Evolutionary conservation across 2,888 invertebrate species (phyloP), one percentile per base, ranked within the genome.

Genomic region (Odiellus spinosus): DNA sequence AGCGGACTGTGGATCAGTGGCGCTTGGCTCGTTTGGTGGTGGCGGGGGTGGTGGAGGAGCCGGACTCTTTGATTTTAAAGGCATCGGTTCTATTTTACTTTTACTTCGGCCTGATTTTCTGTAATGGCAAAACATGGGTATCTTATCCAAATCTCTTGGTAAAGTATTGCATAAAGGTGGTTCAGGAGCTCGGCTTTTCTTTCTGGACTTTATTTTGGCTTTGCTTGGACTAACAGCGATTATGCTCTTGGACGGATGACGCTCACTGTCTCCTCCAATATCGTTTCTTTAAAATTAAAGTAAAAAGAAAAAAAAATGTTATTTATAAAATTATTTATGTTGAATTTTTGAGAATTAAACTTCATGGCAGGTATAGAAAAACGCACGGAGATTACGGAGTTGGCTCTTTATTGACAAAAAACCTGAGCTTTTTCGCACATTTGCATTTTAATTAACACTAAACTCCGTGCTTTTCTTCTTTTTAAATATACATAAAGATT

Each of bases 121-220:
- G 26, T 42, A 39, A 4, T 44, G 40, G n/a, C 36, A 44, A 35
- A 26, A 20, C 11, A 26, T 18, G 6, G 44, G 45, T 3, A 34
- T 10, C 26, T 44, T 42, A 21, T 39, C 35, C 20, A 48, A 19
- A n/a, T 43, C 35, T 42, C 51, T 44, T 2, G 51, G 51, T 18
- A 51, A 34, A 2, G 51, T 49, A 17, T 47, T 60, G 41, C 58
- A 58, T 42, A 58, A 71, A 15, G 74, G 74, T 46, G 80, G 79
- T 49, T 76, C 73, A 15, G 81, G 81, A 2, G 83, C 83, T 69
- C 77, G 75, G 62, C 82, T 81, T 65, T 82, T 82, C 63, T 83
- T 78, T 59, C 78, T 78, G 48, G 74, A 73, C 64, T 64, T 69
- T 52, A 60, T 62, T 48, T 66, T 69, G 50, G 73, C 73, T 59